These are phyloP conservation scores for Cantharis lateralis DNA, from an alignment of 2,888 invertebrate genomes.

Conservation along the genomic window DNA sequence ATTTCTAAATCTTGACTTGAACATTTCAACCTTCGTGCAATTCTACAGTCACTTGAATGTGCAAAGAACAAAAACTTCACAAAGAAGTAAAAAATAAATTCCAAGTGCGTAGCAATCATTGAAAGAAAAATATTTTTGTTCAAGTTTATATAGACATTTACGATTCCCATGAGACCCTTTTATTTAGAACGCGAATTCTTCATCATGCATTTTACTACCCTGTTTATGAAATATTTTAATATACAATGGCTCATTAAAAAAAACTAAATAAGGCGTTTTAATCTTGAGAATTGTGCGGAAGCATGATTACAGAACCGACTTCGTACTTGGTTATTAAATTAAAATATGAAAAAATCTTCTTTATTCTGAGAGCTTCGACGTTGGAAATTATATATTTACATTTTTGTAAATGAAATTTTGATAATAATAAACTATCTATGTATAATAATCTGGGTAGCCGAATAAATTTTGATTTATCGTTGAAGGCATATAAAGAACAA, in stretches of 20 bases:
- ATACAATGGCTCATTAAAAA: neutral
- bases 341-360: neutral
- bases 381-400: too few species aligned
- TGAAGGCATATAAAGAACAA: neutral
- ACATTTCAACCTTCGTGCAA: neutral
- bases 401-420: too few species aligned
- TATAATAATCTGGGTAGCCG: neutral
- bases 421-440: too few species aligned
- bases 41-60: neutral
- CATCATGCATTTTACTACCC: slow-evolving; percentile 12
- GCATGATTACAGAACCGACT: neutral
- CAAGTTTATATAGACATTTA: slow-evolving; percentile 19
- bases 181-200: slow-evolving; percentile 8
- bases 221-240: slow-evolving; percentile 4
- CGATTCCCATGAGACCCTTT: slow-evolving; percentile 19
- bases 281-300: neutral
- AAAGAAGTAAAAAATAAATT: slow-evolving; percentile 15
- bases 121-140: slow-evolving; percentile 13
- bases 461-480: neutral
- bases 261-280: neutral
- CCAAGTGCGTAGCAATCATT: slow-evolving; percentile 14
- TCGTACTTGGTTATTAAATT: neutral
- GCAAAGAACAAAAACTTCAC: neutral
- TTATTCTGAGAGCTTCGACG: neutral
- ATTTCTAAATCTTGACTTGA: neutral